Percentiles rank a stretch among this genome's conserved stretches.
Evolutionary conservation across 2,888 invertebrate genomes (phyloP).

Genomic region (Epirrhoe tristata): DNA sequence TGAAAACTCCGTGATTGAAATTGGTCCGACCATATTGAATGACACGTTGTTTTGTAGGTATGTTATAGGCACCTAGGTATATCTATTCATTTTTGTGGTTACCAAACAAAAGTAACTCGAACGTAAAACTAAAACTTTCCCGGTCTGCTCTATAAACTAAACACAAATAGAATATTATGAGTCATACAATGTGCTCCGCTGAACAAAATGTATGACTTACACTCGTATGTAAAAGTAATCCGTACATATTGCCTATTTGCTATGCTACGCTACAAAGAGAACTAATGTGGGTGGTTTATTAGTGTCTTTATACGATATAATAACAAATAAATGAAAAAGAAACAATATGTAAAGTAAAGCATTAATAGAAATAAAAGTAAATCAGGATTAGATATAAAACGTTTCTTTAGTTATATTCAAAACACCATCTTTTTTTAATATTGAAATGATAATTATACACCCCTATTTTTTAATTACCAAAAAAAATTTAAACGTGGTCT

Average conservation of each 20-base stretch:
- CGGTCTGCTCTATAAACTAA: constrained; percentile 37
- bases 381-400: no score
- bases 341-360: background rate
- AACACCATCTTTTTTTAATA: no score
- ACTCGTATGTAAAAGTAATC: constrained; percentile 46
- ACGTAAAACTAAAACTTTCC: constrained; percentile 35
- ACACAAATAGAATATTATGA: constrained; percentile 55
- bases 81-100: background rate
- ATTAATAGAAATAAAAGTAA: no score
- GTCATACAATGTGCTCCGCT: constrained; percentile 48
- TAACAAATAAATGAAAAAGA: constrained; percentile 28
- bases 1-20: no score
- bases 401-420: no score
- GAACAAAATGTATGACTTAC: constrained; percentile 46
- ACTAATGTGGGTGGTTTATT: constrained; percentile 33
- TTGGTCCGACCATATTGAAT: no score
- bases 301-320: constrained; percentile 38
- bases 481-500: no score
- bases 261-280: constrained; percentile 49
- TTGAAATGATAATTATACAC: no score
- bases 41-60: no score
- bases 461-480: no score
- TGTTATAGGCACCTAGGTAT: no score
- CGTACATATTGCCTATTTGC: constrained; percentile 50
- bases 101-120: constrained; percentile 9